Base-by-base conservation (phyloP, 2,113 vertebrate species). In the Rousettus leschenaultii region DNA sequence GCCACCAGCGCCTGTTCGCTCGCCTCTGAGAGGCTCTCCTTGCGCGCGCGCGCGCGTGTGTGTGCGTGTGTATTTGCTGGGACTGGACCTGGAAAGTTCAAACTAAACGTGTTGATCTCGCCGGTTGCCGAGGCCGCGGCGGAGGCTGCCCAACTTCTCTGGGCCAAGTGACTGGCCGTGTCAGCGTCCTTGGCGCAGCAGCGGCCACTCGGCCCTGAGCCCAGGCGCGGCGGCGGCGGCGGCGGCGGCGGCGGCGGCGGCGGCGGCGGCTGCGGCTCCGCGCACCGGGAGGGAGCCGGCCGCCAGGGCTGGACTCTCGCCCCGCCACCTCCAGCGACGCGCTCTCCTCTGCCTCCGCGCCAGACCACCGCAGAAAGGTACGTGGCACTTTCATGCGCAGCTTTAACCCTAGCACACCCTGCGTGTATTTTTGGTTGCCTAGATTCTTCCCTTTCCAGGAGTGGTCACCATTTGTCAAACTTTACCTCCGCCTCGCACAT, bases 61-160 rank as follows among this genome's bases (percentile, higher is more conserved):
- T 77, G 96, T 75, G 93, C 71, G 94, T 68, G 95, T 96, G 97
- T 86, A 86, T 98, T 97, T 87, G 98, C 98, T 82, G 97, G 95
- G 98, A 97, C 98, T 12, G 96, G 96, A 96, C 96, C 98, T 74
- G 98, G 79, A 97, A 98, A 98, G 98, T 98, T 98, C 97, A 93
- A 97, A 97, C 86, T 97, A 94, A 97, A 98, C 98, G 98, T 98
- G 98, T 98, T 98, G 98, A 98, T 97, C 96, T 79, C 95, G 14
- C 83, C 3, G n/a, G 38, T 19, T 7, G 75, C 92, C 7, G 38
- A 68, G 94, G 93, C 89, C 90, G 74, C 35, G 71, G 92, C 94
- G 28, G 45, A 28, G 85, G 84, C 88, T 51, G 78, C 97, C 83
- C 92, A 97, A 75, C 97, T 98, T 96, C 97, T 96, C 89, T 5